Conservation (phyloP, 2,797 vertebrate species). For the Pygocentrus nattereri region DNA sequence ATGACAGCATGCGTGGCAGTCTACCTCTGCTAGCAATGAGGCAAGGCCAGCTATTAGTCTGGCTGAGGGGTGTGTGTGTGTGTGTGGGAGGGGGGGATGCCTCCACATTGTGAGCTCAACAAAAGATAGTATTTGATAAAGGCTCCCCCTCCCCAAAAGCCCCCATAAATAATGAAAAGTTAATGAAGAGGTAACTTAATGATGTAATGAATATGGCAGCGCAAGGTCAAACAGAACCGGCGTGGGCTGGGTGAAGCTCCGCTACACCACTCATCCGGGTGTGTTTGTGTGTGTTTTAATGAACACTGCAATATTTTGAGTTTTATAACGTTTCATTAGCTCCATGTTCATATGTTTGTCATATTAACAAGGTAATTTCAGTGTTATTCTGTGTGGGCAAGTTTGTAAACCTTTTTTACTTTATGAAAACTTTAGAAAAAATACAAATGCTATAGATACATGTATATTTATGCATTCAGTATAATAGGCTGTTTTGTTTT, state of each 20-base stretch:
- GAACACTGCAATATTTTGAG: slow-evolving; percentile 59
- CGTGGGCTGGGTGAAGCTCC: slow-evolving; percentile 55
- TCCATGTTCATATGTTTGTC: slow-evolving; percentile 44
- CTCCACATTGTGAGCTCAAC: slow-evolving; percentile 64
- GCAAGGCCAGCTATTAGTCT: slow-evolving; percentile 55
- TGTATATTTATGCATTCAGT: slow-evolving; percentile 27
- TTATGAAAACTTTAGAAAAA: neutral
- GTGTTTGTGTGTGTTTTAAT: slow-evolving; percentile 38
- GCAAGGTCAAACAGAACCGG: slow-evolving; percentile 79
- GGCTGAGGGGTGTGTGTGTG: neutral
- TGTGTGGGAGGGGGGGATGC: slow-evolving; percentile 22
- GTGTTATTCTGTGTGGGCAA: slow-evolving; percentile 19
- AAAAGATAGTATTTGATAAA: slow-evolving; percentile 74
- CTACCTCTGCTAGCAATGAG: slow-evolving; percentile 56
- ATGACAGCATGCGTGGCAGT: slow-evolving; percentile 57
- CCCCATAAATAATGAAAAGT: slow-evolving; percentile 88
- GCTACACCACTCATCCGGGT: slow-evolving; percentile 33
- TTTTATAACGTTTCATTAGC: slow-evolving; percentile 68
- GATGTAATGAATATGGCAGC: slow-evolving; percentile 87
- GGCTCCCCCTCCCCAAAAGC: slow-evolving; percentile 63
- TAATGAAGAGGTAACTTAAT: slow-evolving; percentile 90
- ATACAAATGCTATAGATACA: slow-evolving; percentile 5
- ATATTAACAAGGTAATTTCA: slow-evolving; percentile 37
- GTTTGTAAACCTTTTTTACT: slow-evolving; percentile 22
- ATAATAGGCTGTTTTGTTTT: neutral